These are phyloP conservation scores for Apus apus DNA, from an alignment of 2,113 vertebrate genomes.

Conservation along the genomic window DNA sequence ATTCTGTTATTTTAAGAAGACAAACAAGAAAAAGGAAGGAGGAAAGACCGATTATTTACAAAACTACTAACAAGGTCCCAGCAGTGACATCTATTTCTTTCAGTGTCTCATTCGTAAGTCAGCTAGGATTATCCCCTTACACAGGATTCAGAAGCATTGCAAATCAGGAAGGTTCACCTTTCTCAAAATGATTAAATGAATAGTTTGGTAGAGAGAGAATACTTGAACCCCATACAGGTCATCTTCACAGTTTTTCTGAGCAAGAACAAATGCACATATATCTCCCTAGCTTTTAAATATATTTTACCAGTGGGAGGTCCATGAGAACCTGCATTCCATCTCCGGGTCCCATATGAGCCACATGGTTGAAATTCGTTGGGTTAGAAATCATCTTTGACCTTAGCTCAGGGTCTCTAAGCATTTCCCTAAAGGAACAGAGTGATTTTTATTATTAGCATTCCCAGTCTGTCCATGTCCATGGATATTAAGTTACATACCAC, in stretches of 20 bases:
- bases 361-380: slow-evolving; percentile 98
- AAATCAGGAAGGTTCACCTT: neutral
- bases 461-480: neutral
- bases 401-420: slow-evolving; percentile 94
- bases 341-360: slow-evolving; percentile 98
- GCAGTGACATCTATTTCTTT: neutral
- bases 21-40: slow-evolving; percentile 71
- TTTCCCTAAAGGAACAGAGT: slow-evolving; percentile 81
- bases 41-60: slow-evolving; percentile 63
- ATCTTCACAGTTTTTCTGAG: neutral
- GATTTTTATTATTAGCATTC: neutral
- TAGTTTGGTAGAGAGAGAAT: neutral
- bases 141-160: slow-evolving; percentile 4
- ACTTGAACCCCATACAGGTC: neutral
- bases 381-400: slow-evolving; percentile 96
- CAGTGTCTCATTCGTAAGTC: neutral
- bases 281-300: neutral
- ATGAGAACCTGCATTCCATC: slow-evolving; percentile 98
- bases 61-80: slow-evolving; percentile 18
- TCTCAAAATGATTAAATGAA: neutral
- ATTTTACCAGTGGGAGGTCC: slow-evolving; percentile 95
- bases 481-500: neutral
- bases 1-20: slow-evolving; percentile 75
- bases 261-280: neutral
- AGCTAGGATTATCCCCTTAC: neutral